Conservation (phyloP, 2,888 invertebrate species). For the Ptilodon capucinus region DNA sequence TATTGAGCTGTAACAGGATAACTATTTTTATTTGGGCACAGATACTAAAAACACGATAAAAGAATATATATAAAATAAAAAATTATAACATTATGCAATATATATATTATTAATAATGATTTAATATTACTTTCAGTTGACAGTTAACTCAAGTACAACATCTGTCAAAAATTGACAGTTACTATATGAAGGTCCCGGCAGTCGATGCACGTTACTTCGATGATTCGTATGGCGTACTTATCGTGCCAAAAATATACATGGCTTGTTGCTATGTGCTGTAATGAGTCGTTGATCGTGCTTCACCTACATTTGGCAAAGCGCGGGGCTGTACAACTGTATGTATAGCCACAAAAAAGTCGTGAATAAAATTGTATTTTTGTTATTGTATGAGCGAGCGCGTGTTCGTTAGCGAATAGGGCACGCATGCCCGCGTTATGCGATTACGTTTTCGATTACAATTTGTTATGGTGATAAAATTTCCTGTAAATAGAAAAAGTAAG, state of each 20-base stretch:
- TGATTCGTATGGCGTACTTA: conserved; percentile 29
- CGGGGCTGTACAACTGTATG: conserved; percentile 3
- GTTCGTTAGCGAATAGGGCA: not conserved
- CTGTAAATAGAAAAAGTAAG: no score
- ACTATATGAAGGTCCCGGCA: no score
- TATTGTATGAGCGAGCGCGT: not conserved
- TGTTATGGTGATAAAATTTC: not conserved
- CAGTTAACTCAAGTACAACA: no score
- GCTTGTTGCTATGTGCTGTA: conserved; percentile 34
- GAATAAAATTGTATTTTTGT: not conserved
- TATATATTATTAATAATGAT: no score
- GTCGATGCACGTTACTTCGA: no score
- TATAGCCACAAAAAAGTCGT: not conserved
- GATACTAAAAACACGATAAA: no score
- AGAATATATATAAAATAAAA: no score
- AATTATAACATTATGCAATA: no score
- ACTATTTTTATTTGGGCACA: no score
- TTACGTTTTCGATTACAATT: not conserved
- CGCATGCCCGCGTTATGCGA: not conserved
- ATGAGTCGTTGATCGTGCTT: conserved; percentile 26
- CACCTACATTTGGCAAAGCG: conserved; percentile 31
- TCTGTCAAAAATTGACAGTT: no score
- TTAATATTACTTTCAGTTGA: no score
- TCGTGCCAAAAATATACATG: conserved; percentile 29
- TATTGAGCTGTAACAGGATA: no score